These are phyloP conservation scores for Hyles lineata DNA, from an alignment of 2,888 invertebrate species.

Conservation along the genomic window DNA sequence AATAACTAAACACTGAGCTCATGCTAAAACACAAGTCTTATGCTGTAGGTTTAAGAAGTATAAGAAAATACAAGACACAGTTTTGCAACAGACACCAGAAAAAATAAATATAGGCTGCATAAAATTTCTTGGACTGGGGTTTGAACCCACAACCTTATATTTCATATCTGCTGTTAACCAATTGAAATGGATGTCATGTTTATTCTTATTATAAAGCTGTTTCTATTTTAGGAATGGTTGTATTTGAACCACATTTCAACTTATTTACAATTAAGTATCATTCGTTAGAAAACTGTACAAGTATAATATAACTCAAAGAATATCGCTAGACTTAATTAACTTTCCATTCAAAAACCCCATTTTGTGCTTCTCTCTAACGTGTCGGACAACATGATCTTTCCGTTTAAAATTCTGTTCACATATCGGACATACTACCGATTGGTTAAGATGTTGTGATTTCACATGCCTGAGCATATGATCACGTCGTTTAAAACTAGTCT, in stretches of 20 bases:
- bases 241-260: neutral
- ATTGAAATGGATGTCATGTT: no score
- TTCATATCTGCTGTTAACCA: no score
- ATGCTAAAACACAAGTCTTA: no score
- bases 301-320: neutral
- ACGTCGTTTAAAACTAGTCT: constrained; percentile 57
- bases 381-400: constrained; percentile 63
- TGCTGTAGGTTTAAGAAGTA: no score
- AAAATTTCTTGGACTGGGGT: no score
- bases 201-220: no score
- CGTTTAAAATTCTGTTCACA: constrained; percentile 61
- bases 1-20: no score
- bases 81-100: no score
- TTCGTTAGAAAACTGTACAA: neutral
- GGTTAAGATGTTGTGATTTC: constrained; percentile 60
- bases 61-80: no score
- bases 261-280: neutral
- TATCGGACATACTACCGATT: constrained; percentile 54
- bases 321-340: constrained; percentile 49
- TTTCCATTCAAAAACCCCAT: constrained; percentile 57
- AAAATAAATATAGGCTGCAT: no score
- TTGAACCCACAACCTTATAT: no score
- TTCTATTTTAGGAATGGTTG: no score
- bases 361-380: constrained; percentile 65
- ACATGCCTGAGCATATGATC: constrained; percentile 69